A percentile compares a stretch with the other conserved stretches of the same genome.
Conservation (phyloP, 1,140 invertebrate species). For the Anoplolepis gracilipes region DNA sequence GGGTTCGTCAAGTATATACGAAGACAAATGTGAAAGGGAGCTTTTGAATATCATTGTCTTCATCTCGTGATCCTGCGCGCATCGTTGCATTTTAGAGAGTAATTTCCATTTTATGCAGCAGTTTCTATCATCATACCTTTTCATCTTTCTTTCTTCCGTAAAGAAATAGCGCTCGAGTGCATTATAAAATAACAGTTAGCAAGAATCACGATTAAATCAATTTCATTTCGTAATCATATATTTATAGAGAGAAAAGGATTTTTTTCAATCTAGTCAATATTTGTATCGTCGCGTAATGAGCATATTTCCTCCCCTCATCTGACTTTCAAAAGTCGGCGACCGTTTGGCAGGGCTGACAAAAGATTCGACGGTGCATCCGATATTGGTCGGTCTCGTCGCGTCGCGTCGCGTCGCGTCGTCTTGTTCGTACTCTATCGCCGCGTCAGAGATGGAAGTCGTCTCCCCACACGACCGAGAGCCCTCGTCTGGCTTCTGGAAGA, state of each 20-base stretch:
- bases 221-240: background rate
- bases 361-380: slow-evolving; percentile 12
- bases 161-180: background rate
- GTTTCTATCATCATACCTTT: background rate
- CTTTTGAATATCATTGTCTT: slow-evolving; percentile 85
- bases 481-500: slow-evolving; percentile 78
- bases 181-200: background rate
- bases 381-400: slow-evolving; percentile 10
- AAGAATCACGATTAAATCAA: background rate
- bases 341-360: background rate
- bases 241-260: background rate
- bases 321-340: background rate
- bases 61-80: slow-evolving; percentile 67
- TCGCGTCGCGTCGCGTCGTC: slow-evolving; percentile 46
- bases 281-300: background rate
- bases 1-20: slow-evolving; percentile 74
- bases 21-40: slow-evolving; percentile 71
- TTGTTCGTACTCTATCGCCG: slow-evolving; percentile 24
- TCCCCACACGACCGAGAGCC: slow-evolving; percentile 51
- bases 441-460: slow-evolving; percentile 53
- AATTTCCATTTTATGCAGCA: slow-evolving; percentile 32
- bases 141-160: background rate
- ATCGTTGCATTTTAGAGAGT: slow-evolving; percentile 58
- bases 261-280: slow-evolving; percentile 10
- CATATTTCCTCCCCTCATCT: background rate